Percentiles rank a stretch among this genome's conserved stretches.
These are phyloP conservation scores for Glandiceps talaboti DNA, from an alignment of 53 echinoderm and acorn worm genomes.

Conservation along the genomic window DNA sequence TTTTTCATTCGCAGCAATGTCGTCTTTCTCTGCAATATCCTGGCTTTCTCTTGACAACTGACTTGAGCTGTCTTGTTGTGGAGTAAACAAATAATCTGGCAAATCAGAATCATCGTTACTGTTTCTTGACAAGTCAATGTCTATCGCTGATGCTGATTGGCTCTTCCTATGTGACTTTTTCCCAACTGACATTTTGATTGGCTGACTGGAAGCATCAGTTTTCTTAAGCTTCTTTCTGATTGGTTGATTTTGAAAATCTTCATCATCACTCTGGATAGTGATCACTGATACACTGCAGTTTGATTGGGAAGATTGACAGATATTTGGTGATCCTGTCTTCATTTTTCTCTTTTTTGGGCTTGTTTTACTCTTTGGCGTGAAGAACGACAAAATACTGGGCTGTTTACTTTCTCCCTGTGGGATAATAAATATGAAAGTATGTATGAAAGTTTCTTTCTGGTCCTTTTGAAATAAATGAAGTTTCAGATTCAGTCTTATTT, in stretches of 20 bases:
- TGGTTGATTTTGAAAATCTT: not conserved
- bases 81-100: not conserved
- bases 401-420: not conserved
- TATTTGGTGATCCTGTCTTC: not conserved
- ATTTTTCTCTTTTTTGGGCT: not conserved
- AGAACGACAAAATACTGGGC: not conserved
- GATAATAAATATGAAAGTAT: no score
- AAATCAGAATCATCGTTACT: not conserved
- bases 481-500: no score
- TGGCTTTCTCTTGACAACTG: not conserved
- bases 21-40: not conserved
- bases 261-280: not conserved
- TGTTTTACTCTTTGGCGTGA: not conserved
- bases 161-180: not conserved
- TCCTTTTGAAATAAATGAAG: no score
- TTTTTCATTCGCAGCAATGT: not conserved
- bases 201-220: not conserved
- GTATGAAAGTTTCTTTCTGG: not conserved
- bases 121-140: not conserved
- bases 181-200: not conserved
- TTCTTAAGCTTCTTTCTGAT: not conserved
- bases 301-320: not conserved
- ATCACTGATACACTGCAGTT: no score
- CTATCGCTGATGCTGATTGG: not conserved
- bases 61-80: not conserved